A percentile compares a stretch with the other conserved stretches of the same genome.
These are phyloP conservation scores for Theodoxus fluviatilis DNA, from an alignment of 2,888 invertebrate genomes.

Conservation along the genomic window DNA sequence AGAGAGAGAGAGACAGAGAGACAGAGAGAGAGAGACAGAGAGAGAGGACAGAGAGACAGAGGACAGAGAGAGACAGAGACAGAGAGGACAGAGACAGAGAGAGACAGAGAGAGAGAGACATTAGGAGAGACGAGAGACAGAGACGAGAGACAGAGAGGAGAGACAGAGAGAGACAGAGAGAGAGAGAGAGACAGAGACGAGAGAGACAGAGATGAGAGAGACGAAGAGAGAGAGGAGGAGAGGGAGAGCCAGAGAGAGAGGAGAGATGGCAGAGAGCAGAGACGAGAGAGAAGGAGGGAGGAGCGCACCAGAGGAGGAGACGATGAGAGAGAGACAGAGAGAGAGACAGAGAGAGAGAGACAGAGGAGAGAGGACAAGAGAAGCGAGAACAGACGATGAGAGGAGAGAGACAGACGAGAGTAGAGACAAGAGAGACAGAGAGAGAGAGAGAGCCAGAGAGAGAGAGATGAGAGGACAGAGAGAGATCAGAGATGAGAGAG, in stretches of 20 bases:
- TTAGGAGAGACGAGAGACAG: neutral
- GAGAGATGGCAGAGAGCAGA: neutral
- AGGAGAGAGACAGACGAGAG: too few species aligned
- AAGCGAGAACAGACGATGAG: too few species aligned
- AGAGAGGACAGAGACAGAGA: too few species aligned
- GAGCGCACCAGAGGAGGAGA: neutral
- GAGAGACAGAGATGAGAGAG: neutral
- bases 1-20: neutral
- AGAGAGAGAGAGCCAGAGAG: too few species aligned
- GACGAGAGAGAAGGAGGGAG: neutral
- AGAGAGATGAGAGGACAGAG: too few species aligned
- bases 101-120: too few species aligned
- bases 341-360: neutral
- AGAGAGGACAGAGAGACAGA: constrained; percentile 1
- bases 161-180: neutral
- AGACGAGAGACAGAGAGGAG: neutral
- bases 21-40: neutral
- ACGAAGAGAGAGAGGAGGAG: too few species aligned
- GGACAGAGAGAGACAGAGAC: constrained; percentile 18
- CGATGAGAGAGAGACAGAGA: neutral
- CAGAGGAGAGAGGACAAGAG: neutral
- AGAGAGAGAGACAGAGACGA: constrained; percentile 9
- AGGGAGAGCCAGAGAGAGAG: neutral
- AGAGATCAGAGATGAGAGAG: too few species aligned
- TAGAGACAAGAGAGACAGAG: too few species aligned